Percentiles rank a stretch among this genome's conserved stretches.
Conservation (phyloP, 2,888 invertebrate species). For the Elysia crispata region DNA sequence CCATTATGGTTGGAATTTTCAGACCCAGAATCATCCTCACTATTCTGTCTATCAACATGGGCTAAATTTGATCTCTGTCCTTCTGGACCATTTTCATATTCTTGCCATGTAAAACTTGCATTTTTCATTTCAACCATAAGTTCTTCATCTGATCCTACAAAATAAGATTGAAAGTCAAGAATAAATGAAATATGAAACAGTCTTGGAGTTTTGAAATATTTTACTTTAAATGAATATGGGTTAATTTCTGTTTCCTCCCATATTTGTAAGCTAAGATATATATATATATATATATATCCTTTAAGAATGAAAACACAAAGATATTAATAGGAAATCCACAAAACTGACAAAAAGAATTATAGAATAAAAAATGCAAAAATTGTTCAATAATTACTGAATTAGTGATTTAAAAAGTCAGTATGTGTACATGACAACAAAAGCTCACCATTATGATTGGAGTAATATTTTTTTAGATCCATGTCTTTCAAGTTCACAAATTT, state of each 20-base stretch:
- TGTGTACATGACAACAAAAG: not conserved
- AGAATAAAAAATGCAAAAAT: no score
- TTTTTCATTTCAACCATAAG: constrained; percentile 54
- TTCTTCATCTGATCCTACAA: constrained; percentile 51
- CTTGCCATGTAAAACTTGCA: constrained; percentile 63
- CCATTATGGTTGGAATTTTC: not conserved
- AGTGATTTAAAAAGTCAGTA: not conserved
- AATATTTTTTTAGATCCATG: constrained; percentile 82
- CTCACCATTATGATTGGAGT: constrained; percentile 71
- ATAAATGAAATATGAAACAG: not conserved
- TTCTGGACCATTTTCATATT: not conserved
- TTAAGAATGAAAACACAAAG: no score
- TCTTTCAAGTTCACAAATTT: constrained; percentile 80
- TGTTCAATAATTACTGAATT: not conserved
- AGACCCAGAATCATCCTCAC: not conserved
- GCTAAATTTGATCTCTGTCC: not conserved
- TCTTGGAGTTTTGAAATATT: no score
- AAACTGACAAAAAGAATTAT: no score
- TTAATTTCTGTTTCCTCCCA: no score
- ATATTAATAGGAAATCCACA: no score
- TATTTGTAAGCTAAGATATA: no score
- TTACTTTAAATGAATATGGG: no score
- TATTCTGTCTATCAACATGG: not conserved
- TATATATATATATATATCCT: no score
- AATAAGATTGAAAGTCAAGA: constrained; percentile 19